Evolutionary conservation across 2,888 invertebrate genomes (phyloP).

Genomic region (Patella pellucida): DNA sequence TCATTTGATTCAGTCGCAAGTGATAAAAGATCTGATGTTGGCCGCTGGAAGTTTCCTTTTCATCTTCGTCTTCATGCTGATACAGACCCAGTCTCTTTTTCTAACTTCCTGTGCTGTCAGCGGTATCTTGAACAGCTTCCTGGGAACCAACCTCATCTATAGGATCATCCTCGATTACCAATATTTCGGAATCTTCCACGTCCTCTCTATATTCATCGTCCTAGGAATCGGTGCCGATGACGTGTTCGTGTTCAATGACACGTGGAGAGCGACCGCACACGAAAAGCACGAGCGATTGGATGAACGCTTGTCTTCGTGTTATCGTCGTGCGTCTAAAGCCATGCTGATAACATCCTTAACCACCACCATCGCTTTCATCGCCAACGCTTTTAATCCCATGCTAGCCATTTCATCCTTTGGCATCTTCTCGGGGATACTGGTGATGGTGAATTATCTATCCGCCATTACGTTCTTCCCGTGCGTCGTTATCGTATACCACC

Average conservation of each 20-base stretch:
- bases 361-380: constrained; percentile 63
- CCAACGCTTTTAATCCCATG: constrained; percentile 61
- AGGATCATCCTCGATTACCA: constrained; percentile 37
- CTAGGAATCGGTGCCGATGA: constrained; percentile 68
- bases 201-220: constrained; percentile 65
- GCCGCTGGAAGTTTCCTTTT: constrained; percentile 55
- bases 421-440: constrained; percentile 59
- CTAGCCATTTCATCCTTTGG: constrained; percentile 60
- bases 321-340: constrained; percentile 58
- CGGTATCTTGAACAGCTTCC: constrained; percentile 51
- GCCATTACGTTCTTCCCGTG: constrained; percentile 65
- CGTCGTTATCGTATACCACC: constrained; percentile 50
- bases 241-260: constrained; percentile 66
- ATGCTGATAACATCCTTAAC: constrained; percentile 66
- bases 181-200: constrained; percentile 67
- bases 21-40: constrained; percentile 47
- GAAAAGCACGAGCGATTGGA: constrained; percentile 45
- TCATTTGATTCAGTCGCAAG: constrained; percentile 33
- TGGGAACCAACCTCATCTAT: constrained; percentile 54
- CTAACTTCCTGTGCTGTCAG: constrained; percentile 47
- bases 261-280: constrained; percentile 59
- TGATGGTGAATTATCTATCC: constrained; percentile 65
- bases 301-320: constrained; percentile 59
- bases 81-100: constrained; percentile 54
- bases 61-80: constrained; percentile 56